These are phyloP conservation scores for Pomatorhinus ruficollis DNA, from an alignment of 2,113 vertebrate genomes.

Conservation along the genomic window DNA sequence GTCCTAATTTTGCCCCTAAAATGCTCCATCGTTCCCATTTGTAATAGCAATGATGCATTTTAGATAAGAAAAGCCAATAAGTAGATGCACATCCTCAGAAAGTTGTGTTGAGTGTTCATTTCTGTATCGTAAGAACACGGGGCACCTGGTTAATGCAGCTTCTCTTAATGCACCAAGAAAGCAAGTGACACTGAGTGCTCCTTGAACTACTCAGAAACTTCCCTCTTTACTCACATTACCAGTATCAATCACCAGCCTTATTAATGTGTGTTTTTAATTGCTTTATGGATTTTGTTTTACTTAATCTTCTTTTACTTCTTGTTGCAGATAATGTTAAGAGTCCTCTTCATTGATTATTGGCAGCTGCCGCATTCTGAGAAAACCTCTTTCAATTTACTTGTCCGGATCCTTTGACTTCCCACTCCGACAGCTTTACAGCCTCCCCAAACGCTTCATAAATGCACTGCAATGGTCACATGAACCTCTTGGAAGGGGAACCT, in stretches of 20 bases:
- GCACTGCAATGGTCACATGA: slow-evolving; percentile 98
- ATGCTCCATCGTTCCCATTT: not conserved
- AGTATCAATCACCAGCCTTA: not conserved
- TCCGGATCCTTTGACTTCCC: slow-evolving; percentile 2
- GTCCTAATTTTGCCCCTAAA: not conserved
- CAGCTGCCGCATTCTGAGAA: slow-evolving; percentile 33
- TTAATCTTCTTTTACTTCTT: slow-evolving; percentile 44
- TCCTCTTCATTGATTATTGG: slow-evolving; percentile 49
- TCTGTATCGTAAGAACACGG: not conserved
- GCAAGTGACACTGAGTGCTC: not conserved
- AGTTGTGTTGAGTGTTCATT: not conserved
- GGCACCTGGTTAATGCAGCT: not conserved
- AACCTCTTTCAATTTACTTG: slow-evolving; percentile 9
- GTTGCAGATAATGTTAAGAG: slow-evolving; percentile 74
- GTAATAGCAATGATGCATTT: not conserved
- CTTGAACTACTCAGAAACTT: not conserved
- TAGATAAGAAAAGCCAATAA: not conserved
- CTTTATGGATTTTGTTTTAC: slow-evolving; percentile 34
- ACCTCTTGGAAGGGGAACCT: slow-evolving; percentile 49
- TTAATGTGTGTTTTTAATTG: slow-evolving; percentile 41
- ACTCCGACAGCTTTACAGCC: slow-evolving; percentile 18
- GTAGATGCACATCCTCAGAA: not conserved
- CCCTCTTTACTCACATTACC: not conserved
- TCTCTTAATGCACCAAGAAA: not conserved
- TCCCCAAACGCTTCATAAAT: slow-evolving; percentile 43